A percentile compares a stretch with the other conserved stretches of the same genome.
phyloP scores from a whole-genome alignment of 1,140 invertebrate species.

The Alviniconcha marisindica region DNA sequence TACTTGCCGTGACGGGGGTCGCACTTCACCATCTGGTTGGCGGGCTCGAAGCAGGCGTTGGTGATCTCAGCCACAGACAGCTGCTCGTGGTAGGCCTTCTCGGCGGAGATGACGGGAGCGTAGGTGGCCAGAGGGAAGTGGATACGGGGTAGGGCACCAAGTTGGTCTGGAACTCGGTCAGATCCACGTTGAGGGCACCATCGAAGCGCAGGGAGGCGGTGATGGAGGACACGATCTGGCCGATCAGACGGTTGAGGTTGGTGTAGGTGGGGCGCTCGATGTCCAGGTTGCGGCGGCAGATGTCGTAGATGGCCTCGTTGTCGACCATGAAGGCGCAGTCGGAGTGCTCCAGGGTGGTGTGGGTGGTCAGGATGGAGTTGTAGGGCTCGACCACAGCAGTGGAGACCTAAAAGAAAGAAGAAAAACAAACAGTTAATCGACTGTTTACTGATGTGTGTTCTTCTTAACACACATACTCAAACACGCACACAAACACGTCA shows the following conservation, averaged over 20 bases:
- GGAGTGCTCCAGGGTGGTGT: constrained; percentile 75
- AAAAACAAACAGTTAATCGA: no score
- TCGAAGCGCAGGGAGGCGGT: constrained; percentile 83
- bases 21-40: constrained; percentile 88
- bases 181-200: constrained; percentile 83
- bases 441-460: no score
- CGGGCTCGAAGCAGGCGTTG: constrained; percentile 82
- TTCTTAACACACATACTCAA: no score
- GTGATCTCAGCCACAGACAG: constrained; percentile 77
- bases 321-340: constrained; percentile 82
- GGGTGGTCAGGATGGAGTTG: constrained; percentile 75
- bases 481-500: no score
- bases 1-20: constrained; percentile 37
- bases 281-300: constrained; percentile 90
- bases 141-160: constrained; percentile 74
- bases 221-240: constrained; percentile 79
- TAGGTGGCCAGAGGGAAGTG: constrained; percentile 62
- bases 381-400: constrained; percentile 76
- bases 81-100: constrained; percentile 81
- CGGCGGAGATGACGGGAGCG: constrained; percentile 52
- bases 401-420: constrained; percentile 77
- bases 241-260: constrained; percentile 70
- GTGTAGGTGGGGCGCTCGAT: constrained; percentile 84
- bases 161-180: constrained; percentile 85
- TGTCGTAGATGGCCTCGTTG: constrained; percentile 93